Base-by-base conservation (phyloP, 1,140 invertebrate species). In the Atta cephalotes region DNA sequence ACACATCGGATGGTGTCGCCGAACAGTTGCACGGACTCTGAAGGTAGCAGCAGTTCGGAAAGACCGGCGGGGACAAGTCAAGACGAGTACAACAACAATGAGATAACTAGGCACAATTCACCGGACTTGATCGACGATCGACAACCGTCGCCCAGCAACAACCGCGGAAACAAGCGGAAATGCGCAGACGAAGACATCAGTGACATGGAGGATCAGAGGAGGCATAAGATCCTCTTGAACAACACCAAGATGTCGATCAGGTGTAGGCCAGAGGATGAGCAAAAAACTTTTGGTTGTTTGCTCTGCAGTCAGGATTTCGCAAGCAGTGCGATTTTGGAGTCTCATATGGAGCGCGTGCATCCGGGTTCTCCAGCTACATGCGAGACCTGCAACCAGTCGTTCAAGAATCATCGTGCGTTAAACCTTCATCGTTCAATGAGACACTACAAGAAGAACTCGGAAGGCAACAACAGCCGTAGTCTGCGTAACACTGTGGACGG, bases 261-360 rank as follows among this genome's bases (percentile, higher is more conserved):
- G 56, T 85, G 56, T 5, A 58, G 53, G 9, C 80, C 68, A 1
- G 80, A 79, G 0, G 87, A 91, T 6, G 76, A 35, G 0, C 77
- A 78, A 21, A 89, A 74, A 14, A 12, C 71, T 0, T 85, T 91
- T 79, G 90, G 56, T 10, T 97, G 97, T 87, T 96, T 96, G 0
- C 95, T 96, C 0, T 98, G 97, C 90, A 95, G 96, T 5, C 92
- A 95, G n/a, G 96, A 97, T 51, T 97, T 97, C 80, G 93, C 95
- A 1, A 96, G 96, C 3, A 94, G 96, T 76, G 95, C 95, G 2
- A 95, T 95, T 0, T 90, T 98, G 14, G 96, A 97, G 60, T 96
- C 95, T 2, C 98, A 98, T 86, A 92, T 98, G 85, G 97, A 97
- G 89, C 95, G 96, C n/a, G 96, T 96, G 76, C 97, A 98, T 94